Evolutionary conservation across 2,888 invertebrate species (phyloP).

Genomic region (Antheraea assamensis): DNA sequence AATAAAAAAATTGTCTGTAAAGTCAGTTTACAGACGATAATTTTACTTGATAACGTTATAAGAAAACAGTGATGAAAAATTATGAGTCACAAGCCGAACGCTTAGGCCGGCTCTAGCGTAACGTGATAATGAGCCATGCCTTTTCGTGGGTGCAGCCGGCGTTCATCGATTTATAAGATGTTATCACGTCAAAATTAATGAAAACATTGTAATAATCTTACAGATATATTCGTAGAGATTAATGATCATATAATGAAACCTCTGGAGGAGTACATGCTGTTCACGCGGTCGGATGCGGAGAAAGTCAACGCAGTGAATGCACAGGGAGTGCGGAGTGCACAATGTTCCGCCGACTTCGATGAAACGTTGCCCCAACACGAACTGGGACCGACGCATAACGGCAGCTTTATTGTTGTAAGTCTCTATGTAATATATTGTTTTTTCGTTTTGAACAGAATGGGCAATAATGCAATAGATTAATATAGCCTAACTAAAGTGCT

Average conservation of each 20-base stretch:
- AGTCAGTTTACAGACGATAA: too few relatives aligned
- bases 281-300: conserved; percentile 91
- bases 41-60: too few relatives aligned
- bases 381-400: conserved; percentile 69
- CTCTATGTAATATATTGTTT: neutral
- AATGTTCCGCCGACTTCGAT: conserved; percentile 91
- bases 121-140: too few relatives aligned
- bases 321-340: conserved; percentile 92
- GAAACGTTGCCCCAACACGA: conserved; percentile 74
- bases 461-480: too few relatives aligned
- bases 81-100: too few relatives aligned
- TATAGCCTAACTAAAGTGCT: neutral
- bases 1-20: too few relatives aligned
- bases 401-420: conserved; percentile 43
- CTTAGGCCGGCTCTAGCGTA: too few relatives aligned
- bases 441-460: too few relatives aligned
- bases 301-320: conserved; percentile 94
- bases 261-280: conserved; percentile 95
- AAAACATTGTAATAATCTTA: conserved; percentile 9
- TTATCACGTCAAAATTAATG: too few relatives aligned
- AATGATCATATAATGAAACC: conserved; percentile 93
- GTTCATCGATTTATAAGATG: too few relatives aligned
- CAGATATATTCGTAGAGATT: conserved; percentile 93
- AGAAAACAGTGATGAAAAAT: too few relatives aligned
- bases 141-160: too few relatives aligned